phyloP scores from a whole-genome alignment of 2,113 vertebrate species.

The Tachysurus vachellii region DNA sequence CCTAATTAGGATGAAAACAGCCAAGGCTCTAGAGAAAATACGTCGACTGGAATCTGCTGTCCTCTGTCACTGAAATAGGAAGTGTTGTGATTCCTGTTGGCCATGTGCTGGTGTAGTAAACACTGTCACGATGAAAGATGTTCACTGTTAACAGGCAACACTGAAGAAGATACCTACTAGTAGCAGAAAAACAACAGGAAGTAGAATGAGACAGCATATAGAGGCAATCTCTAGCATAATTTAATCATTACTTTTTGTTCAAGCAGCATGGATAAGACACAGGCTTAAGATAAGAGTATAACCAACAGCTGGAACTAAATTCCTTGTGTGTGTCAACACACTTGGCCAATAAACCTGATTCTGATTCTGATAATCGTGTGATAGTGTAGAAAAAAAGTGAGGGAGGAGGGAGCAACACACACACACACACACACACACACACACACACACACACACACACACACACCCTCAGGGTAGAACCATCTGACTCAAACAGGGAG shows the following conservation, averaged over 20 bases:
- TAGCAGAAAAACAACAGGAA: neutral
- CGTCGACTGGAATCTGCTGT: conserved; percentile 24
- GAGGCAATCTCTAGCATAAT: neutral
- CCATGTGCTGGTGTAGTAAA: conserved; percentile 24
- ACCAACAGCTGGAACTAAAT: conserved; percentile 1
- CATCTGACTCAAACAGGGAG: conserved; percentile 54
- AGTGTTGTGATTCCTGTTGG: conserved; percentile 22
- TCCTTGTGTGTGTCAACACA: too few relatives aligned
- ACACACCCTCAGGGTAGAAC: conserved; percentile 39
- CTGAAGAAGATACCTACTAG: neutral
- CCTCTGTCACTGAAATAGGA: neutral
- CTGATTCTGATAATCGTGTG: conserved; percentile 9
- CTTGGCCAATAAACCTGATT: too few relatives aligned
- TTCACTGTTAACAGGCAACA: neutral
- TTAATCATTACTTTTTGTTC: neutral
- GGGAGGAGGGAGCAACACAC: neutral
- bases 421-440: neutral
- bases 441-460: neutral
- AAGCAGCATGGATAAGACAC: neutral
- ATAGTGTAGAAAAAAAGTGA: conserved; percentile 32
- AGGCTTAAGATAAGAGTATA: conserved; percentile 12
- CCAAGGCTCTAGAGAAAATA: conserved; percentile 31
- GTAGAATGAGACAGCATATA: neutral
- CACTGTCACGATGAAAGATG: conserved; percentile 24
- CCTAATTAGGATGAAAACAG: conserved; percentile 43